Conservation (phyloP, 2,113 vertebrate species). For the Phrynocephalus versicolor region DNA sequence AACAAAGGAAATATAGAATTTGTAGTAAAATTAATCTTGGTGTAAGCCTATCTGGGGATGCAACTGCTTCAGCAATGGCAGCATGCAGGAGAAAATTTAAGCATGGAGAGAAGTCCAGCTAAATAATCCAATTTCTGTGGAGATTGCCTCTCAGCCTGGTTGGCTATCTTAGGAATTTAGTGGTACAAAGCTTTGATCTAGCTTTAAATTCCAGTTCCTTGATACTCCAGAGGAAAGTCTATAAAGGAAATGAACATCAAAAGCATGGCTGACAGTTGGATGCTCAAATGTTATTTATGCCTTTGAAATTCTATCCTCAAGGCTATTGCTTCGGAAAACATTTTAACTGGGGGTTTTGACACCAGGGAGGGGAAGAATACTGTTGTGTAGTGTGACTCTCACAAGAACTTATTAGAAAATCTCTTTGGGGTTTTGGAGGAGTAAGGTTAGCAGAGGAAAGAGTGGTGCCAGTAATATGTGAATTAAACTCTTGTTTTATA, state of each 20-base stretch:
- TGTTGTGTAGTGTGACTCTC: too few species aligned
- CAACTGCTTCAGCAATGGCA: accelerated
- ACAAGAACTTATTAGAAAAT: not conserved
- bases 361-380: too few species aligned
- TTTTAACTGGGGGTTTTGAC: too few species aligned
- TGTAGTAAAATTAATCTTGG: not conserved
- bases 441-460: too few species aligned
- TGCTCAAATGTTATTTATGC: not conserved
- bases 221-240: not conserved
- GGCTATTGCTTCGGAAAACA: too few species aligned
- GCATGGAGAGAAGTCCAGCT: not conserved
- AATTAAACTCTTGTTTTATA: not conserved
- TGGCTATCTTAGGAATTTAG: not conserved
- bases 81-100: not conserved
- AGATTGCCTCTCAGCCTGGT: accelerated
- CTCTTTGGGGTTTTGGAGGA: not conserved
- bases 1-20: not conserved
- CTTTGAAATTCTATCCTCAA: not conserved
- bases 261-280: not conserved
- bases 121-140: not conserved
- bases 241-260: not conserved
- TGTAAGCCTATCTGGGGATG: not conserved
- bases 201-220: not conserved
- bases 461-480: not conserved
- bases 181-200: not conserved